A percentile compares a stretch with the other conserved stretches of the same genome.
These are phyloP conservation scores for Rhagonycha fulva DNA, from an alignment of 2,888 invertebrate genomes.

Conservation along the genomic window DNA sequence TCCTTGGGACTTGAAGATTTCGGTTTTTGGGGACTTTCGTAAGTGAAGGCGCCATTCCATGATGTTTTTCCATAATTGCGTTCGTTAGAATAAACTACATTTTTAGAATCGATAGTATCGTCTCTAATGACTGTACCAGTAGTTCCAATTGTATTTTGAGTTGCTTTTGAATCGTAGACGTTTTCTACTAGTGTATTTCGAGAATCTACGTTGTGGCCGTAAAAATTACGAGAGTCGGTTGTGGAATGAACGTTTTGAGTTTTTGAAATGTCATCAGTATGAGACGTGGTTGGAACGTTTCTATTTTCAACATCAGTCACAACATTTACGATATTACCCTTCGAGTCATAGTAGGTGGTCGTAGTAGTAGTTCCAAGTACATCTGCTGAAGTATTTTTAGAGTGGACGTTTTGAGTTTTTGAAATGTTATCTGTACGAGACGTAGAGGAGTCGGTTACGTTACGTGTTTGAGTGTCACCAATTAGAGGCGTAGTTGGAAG, in stretches of 20 bases:
- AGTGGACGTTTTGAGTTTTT: slow-evolving; percentile 36
- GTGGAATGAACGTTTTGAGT: slow-evolving; percentile 32
- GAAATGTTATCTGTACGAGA: slow-evolving; percentile 42
- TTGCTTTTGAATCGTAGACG: slow-evolving; percentile 49
- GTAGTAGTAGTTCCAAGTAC: slow-evolving; percentile 37
- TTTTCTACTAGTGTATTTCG: slow-evolving; percentile 45
- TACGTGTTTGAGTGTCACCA: not conserved
- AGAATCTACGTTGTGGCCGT: slow-evolving; percentile 48
- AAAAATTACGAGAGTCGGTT: slow-evolving; percentile 48
- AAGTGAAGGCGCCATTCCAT: slow-evolving; percentile 53
- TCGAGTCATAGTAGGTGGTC: slow-evolving; percentile 51
- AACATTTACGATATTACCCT: slow-evolving; percentile 49
- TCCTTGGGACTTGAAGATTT: not conserved
- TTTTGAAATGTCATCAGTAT: not conserved
- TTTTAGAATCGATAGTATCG: slow-evolving; percentile 54
- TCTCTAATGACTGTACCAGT: slow-evolving; percentile 58
- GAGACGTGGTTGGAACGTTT: not conserved
- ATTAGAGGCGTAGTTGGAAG: not conserved
- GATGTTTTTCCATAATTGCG: slow-evolving; percentile 53
- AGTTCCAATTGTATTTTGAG: slow-evolving; percentile 52
- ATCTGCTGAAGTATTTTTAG: not conserved
- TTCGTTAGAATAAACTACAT: slow-evolving; percentile 51
- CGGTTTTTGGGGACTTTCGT: slow-evolving; percentile 39
- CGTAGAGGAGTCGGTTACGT: not conserved
- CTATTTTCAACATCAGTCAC: slow-evolving; percentile 9